Evolutionary conservation across 1,140 invertebrate genomes (phyloP), one percentile per base, ranked within the genome.

Genomic region (Odontomachus brunneus): DNA sequence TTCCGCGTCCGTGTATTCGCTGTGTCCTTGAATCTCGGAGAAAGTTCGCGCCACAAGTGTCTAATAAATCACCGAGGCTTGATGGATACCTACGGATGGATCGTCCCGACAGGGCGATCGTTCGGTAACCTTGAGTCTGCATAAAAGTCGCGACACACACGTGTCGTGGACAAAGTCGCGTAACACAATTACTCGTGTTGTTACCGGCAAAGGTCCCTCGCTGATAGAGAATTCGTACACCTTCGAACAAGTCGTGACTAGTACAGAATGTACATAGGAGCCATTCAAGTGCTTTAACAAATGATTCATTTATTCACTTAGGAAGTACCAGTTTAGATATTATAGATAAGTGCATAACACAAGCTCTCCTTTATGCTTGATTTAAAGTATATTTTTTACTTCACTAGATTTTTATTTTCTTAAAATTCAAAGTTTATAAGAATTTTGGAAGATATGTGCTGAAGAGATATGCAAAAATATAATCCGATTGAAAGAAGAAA

Each of bases 11-110:
- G 44, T 44, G 38, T 62, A 55, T 63, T 63, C 59, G 44, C 38
- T 44, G 3, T 22, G 78, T 57, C 67, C 57, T 73, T 72, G 67
- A 62, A 82, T 82, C 76, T 44, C 15, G 38, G 3, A 17, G 1
- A 17, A 67, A 7, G 51, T 67, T 67, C 22, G 53, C 33, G 62
- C 53, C 63, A 67, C 75, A 59, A 80, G 75, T 80, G 63, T 69
- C 22, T 53, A 26, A 80, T 80, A 80, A 80, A 80, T 80, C 75
- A 67, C 29, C 4, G 75, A 3, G 26, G 26, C 49, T 67, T 59
- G 62, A 80, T 65, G 49, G 59, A 53, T 76, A 65, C 24, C 55
- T 11, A 17, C 22, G 38, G 22, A 67, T 49, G 19, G 15, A 67
- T 67, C 44, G 62, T n/a, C n/a, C 11, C 62, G 48, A 62, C 48